Conservation (phyloP, 2,797 vertebrate species). For the Enteromius unitaeniatus region DNA sequence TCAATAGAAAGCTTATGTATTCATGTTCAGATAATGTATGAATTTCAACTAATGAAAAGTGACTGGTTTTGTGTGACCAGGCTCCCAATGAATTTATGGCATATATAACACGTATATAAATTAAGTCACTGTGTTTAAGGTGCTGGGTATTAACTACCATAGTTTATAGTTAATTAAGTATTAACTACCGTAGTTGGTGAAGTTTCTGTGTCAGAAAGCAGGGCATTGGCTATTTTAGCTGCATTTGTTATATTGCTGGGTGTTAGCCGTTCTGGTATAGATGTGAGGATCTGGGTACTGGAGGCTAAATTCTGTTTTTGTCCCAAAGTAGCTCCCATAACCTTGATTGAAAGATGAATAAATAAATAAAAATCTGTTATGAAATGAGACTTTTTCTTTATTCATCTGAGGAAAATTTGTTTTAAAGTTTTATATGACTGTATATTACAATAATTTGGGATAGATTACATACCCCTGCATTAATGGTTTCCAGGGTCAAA, state of each 20-base stretch:
- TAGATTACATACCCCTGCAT: not conserved
- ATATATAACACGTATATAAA: too few species aligned
- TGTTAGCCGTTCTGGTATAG: slow-evolving; percentile 62
- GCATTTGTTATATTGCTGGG: slow-evolving; percentile 60
- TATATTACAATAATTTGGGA: not conserved
- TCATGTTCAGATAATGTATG: too few species aligned
- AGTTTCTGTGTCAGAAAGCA: slow-evolving; percentile 54
- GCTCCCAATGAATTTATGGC: too few species aligned
- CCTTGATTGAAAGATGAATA: not conserved
- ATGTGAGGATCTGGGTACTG: slow-evolving; percentile 71
- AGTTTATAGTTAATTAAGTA: too few species aligned
- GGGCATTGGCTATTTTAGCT: slow-evolving; percentile 53
- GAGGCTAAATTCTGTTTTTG: slow-evolving; percentile 16
- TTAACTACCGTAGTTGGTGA: too few species aligned
- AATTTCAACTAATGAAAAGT: too few species aligned
- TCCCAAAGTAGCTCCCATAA: not conserved
- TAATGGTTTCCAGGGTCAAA: slow-evolving; percentile 9
- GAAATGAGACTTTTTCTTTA: not conserved
- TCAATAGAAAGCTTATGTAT: too few species aligned
- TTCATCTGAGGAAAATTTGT: not conserved
- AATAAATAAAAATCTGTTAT: not conserved
- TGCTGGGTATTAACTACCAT: not conserved
- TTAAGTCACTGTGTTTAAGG: too few species aligned
- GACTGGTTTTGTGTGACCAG: too few species aligned
- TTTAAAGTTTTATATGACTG: not conserved